Evolutionary conservation across 2,888 invertebrate genomes (phyloP).

Genomic region (Rhagium mordax): DNA sequence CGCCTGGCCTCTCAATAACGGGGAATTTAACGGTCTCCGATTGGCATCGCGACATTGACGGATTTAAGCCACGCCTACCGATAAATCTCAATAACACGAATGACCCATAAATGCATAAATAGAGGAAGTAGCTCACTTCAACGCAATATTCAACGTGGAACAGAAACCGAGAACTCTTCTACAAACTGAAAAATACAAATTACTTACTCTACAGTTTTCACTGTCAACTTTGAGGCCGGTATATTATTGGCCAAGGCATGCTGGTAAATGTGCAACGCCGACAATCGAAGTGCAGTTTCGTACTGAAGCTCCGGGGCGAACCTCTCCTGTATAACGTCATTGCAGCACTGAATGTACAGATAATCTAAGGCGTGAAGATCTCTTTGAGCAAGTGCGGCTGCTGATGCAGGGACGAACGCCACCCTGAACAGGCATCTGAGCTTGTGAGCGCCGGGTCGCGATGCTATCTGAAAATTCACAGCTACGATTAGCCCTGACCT

Average conservation of each 20-base stretch:
- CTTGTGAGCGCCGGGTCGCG: constrained; percentile 92
- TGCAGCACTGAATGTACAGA: constrained; percentile 92
- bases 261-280: constrained; percentile 93
- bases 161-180: too few species aligned
- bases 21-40: too few species aligned
- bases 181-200: too few species aligned
- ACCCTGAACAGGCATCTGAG: constrained; percentile 91
- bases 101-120: too few species aligned
- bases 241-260: constrained; percentile 88
- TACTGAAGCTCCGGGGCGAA: constrained; percentile 92
- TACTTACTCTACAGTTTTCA: constrained; percentile 90
- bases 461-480: constrained; percentile 80
- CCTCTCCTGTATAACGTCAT: constrained; percentile 92
- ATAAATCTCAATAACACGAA: too few species aligned
- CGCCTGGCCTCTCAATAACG: too few species aligned
- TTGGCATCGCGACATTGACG: too few species aligned
- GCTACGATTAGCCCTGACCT: not conserved
- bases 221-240: constrained; percentile 84
- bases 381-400: constrained; percentile 85
- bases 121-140: too few species aligned
- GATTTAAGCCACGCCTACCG: too few species aligned
- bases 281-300: constrained; percentile 88
- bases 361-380: constrained; percentile 92
- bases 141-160: too few species aligned
- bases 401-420: constrained; percentile 90